phyloP scores from a whole-genome alignment of 2,113 vertebrate genomes.

The Pampusana beccarii region DNA sequence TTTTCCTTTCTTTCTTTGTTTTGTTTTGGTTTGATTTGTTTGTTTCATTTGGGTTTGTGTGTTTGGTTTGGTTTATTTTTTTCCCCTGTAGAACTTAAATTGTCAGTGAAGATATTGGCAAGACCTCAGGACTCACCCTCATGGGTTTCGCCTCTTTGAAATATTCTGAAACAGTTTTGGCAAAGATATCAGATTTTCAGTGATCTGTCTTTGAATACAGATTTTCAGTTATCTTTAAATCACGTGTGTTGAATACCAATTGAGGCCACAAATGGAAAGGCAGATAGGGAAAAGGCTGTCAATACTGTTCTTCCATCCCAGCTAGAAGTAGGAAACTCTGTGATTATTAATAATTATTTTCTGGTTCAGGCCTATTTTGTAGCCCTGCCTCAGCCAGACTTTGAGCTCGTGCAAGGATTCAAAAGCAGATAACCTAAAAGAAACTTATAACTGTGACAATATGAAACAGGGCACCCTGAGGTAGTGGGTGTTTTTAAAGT shows the following conservation, averaged over 20 bases:
- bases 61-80: background rate
- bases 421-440: background rate
- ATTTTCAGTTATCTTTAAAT: background rate
- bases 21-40: too few relatives aligned
- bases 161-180: background rate
- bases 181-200: background rate
- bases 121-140: background rate
- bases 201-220: background rate
- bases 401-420: background rate
- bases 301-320: background rate
- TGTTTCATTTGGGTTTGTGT: too few relatives aligned
- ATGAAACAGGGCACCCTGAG: background rate
- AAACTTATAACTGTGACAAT: background rate
- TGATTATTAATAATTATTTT: background rate
- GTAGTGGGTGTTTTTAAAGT: background rate
- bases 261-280: background rate
- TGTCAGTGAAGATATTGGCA: background rate
- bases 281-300: background rate
- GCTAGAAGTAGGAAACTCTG: background rate
- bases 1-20: background rate
- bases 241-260: background rate
- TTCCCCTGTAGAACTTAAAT: rapidly evolving
- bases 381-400: background rate
- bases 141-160: background rate
- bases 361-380: background rate